These are phyloP conservation scores for Telmatochromis sp. DNA, from an alignment of 2,113 vertebrate species.

Conservation along the genomic window DNA sequence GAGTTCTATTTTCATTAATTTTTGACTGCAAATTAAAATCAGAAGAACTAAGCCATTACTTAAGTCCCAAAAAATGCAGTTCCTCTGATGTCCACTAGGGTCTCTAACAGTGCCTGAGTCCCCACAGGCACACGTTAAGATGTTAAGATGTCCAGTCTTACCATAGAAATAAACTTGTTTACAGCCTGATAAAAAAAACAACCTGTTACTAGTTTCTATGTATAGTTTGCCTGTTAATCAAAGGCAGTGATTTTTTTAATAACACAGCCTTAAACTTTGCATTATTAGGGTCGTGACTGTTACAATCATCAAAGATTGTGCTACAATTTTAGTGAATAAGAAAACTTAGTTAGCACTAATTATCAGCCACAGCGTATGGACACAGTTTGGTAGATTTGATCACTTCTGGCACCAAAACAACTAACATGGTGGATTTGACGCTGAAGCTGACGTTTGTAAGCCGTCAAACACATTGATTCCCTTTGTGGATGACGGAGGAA, in stretches of 20 bases:
- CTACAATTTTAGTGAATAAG: not conserved
- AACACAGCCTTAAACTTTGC: not conserved
- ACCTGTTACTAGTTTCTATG: not conserved
- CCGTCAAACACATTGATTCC: not conserved
- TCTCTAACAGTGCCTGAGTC: not conserved
- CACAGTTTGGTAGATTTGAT: not conserved
- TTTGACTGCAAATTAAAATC: not conserved
- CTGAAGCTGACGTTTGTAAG: not conserved
- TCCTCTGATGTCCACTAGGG: not conserved
- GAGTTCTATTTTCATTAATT: not conserved
- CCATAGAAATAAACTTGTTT: not conserved
- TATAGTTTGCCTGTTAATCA: not conserved
- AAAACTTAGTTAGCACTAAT: not conserved
- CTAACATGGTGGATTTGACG: not conserved
- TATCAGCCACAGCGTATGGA: not conserved
- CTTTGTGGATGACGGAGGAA: not conserved
- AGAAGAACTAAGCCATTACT: not conserved
- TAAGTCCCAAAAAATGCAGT: not conserved
- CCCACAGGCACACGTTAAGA: not conserved
- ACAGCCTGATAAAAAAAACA: not conserved
- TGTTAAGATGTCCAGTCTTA: not conserved
- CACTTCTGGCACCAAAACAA: not conserved
- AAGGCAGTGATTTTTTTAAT: not conserved
- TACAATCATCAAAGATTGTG: not conserved
- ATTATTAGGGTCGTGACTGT: not conserved